Conservation (phyloP, 2,888 invertebrate species). For the Phania funesta region DNA sequence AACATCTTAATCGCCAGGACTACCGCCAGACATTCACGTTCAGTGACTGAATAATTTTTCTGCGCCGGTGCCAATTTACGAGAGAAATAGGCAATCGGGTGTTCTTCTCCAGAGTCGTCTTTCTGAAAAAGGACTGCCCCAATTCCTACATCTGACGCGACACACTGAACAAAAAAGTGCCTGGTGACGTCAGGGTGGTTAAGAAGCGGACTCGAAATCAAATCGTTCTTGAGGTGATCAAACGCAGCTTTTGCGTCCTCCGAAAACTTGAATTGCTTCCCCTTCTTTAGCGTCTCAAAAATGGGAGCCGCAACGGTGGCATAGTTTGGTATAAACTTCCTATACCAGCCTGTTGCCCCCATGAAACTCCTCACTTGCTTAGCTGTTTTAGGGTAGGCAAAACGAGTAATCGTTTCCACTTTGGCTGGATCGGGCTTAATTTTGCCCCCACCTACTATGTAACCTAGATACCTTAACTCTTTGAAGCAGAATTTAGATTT, state of each 20-base stretch:
- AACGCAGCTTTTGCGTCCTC: neutral
- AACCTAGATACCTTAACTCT: conserved; percentile 20
- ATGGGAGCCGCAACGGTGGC: neutral
- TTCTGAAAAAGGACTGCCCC: conserved; percentile 8
- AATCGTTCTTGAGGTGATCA: neutral
- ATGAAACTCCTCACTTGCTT: neutral
- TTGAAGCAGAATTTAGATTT: conserved; percentile 34
- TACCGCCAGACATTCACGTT: neutral
- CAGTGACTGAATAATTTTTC: neutral
- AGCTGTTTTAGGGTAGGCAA: neutral
- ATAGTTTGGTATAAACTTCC: neutral
- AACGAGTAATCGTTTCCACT: neutral
- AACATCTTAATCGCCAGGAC: neutral
- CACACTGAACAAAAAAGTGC: neutral
- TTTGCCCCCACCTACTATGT: conserved; percentile 15
- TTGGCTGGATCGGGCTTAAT: conserved; percentile 13
- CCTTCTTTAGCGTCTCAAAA: neutral
- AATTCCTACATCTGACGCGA: conserved; percentile 6
- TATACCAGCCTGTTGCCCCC: neutral
- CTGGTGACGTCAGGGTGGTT: neutral
- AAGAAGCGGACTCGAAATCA: neutral
- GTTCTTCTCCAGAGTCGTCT: conserved; percentile 1
- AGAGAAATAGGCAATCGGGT: conserved; percentile 3
- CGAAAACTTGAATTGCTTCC: neutral
- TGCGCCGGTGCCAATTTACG: neutral